Evolutionary conservation across 2,888 invertebrate genomes (phyloP), one percentile per base, ranked within the genome.

Genomic region (Caenorhabditis macrosperma): DNA sequence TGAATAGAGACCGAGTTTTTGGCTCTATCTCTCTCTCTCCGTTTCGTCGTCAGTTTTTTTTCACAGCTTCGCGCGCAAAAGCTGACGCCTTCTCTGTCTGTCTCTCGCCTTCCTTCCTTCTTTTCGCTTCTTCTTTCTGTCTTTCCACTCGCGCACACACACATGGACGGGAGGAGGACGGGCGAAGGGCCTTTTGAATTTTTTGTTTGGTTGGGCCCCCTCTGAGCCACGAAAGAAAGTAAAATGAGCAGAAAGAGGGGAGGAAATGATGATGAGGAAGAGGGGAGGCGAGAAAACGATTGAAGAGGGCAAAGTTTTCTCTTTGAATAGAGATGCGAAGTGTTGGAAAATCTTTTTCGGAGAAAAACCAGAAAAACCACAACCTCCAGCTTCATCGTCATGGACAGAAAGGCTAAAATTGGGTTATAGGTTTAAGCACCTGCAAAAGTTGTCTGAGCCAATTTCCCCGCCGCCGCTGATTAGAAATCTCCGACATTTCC

Each of bases 1-100:
- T 46, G 55, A 46, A 67, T 44, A 67, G 57, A 55, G 52, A 3
- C 50, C 46, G 57, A 63, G 48, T 57, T 68, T 76, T 68, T 61
- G 50, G 33, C 61, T 46, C 41, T 67, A 48, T 61, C 61, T 57
- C 50, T 44, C 46, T 59, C 54, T 44, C 35, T 38, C 28, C 30
- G 33, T 54, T 20, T 30, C 48, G 6, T 50, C 48, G 33, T 61
- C 61, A 28, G n/a, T 20, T 60, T 66, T 20, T 60, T 66, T 71
- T 66, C 66, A 66, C 50, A 52, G 71, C 72, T 64, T 72, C 64
- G 50, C 5, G 69, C 60, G 63, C 54, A 52, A 63, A 71, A 71
- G 71, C 71, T 71, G 71, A 71, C 71, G 71, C 71, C 71, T 63
- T 72, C 61, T n/a, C n/a, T n/a, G n/a, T n/a, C n/a, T n/a, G n/a